phyloP scores from a whole-genome alignment of 2,113 vertebrate genomes.

The Toxotes chatareus region DNA sequence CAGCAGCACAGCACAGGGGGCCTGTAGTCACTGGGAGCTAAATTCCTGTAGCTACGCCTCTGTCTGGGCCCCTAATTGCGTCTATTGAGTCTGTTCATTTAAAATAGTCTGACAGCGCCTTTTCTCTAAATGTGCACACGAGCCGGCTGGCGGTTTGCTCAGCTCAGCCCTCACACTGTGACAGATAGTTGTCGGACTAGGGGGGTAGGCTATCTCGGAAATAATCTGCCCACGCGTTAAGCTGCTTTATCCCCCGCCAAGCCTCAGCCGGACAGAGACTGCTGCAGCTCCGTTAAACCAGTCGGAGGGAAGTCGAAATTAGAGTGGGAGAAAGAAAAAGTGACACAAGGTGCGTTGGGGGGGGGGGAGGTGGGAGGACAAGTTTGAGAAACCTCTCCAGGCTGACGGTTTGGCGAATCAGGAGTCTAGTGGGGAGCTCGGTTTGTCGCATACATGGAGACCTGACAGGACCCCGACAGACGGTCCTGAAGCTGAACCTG shows the following conservation, averaged over 20 bases:
- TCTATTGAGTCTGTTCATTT: conserved; percentile 34
- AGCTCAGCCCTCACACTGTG: conserved; percentile 42
- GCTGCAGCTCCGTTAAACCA: conserved; percentile 43
- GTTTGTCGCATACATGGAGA: conserved; percentile 27
- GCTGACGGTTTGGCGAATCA: not conserved
- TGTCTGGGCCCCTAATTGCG: conserved; percentile 29
- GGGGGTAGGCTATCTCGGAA: conserved; percentile 74
- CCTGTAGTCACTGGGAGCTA: not conserved
- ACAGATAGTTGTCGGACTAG: conserved; percentile 55
- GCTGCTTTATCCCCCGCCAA: conserved; percentile 77
- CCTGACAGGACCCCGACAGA: conserved; percentile 17
- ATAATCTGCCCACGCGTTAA: conserved; percentile 83
- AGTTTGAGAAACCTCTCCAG: conserved; percentile 11
- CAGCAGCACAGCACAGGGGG: not conserved
- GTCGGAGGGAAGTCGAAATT: conserved; percentile 29
- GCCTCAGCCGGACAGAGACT: conserved; percentile 55
- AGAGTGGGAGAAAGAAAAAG: conserved; percentile 38
- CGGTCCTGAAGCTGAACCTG: conserved; percentile 47
- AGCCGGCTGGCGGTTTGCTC: not conserved
- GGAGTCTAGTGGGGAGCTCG: not conserved
- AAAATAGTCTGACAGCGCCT: conserved; percentile 31
- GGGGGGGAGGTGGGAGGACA: not conserved
- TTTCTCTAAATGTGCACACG: not conserved
- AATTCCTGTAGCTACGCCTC: not conserved
- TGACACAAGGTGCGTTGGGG: conserved; percentile 22